Conservation (phyloP, 2,797 vertebrate species). For the Silurus aristotelis region DNA sequence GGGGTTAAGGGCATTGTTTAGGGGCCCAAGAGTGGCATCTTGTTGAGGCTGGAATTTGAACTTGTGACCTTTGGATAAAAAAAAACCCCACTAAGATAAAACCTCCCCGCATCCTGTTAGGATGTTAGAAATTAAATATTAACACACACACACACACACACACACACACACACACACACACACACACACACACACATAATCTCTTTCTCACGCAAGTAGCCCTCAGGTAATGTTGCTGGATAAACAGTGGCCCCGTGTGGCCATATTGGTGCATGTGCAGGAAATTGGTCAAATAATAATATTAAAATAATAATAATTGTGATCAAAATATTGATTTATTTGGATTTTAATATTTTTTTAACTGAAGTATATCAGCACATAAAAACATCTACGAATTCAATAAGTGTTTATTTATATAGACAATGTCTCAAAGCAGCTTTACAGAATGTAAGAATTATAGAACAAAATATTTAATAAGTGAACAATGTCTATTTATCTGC, state of each 20-base stretch:
- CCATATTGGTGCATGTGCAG: background rate
- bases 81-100: background rate
- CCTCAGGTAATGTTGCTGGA: background rate
- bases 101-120: background rate
- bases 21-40: too few relatives aligned
- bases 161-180: conserved; percentile 13
- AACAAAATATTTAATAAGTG: too few relatives aligned
- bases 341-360: background rate
- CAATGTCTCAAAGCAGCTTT: too few relatives aligned
- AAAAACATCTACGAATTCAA: too few relatives aligned
- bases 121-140: too few relatives aligned
- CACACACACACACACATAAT: background rate
- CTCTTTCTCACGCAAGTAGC: too few relatives aligned
- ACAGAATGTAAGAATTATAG: too few relatives aligned
- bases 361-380: background rate
- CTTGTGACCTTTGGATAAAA: background rate
- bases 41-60: too few relatives aligned
- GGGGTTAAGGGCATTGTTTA: too few relatives aligned
- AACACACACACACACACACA: background rate
- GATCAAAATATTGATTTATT: background rate
- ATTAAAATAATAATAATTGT: background rate
- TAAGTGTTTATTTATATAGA: too few relatives aligned
- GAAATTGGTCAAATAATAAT: background rate
- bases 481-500: too few relatives aligned
- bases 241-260: conserved; percentile 36